Evolutionary conservation across 53 echinoderm and acorn worm species (phyloP), one percentile per base, ranked within the genome.

Genomic region (Luidia sarsii): DNA sequence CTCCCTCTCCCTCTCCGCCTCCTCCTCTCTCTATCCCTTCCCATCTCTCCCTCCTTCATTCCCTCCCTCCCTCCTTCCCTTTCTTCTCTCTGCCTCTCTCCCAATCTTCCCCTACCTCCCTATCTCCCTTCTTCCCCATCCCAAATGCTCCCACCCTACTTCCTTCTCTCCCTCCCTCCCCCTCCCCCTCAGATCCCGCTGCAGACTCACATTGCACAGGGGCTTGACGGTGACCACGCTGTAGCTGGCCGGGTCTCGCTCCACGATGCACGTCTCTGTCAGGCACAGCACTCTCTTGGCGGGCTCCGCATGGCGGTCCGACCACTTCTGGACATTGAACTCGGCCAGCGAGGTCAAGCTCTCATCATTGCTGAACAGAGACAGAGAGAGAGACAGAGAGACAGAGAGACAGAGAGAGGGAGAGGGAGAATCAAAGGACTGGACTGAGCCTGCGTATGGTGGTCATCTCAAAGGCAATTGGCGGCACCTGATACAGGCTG

Each of bases 181-280:
- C n/a, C n/a, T n/a, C n/a, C n/a, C n/a, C n/a, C n/a, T n/a, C n/a
- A n/a, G n/a, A n/a, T n/a, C n/a, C n/a, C n/a, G n/a, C 73, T 27
- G 30, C 43, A 19, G 35, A 57, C 93, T 97, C 82, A 97, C 99
- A 75, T 97, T 94, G 80, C 90, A 89, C 1, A 97, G 84, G 23
- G 99, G 99, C 71, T 97, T 91, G 52, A 94, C 83, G 2, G 99
- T 91, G 5, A 97, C 82, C 23, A 94, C 89, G 64, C 74, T 90
- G 79, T 97, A 97, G 87, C 93, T 97, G 31, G 91, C 91, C 10
- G 99, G 99, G 61, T 97, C 99, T 50, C 99, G 82, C 61, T 97
- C 99, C 39, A 97, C 99, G 37, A 97, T 89, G 70, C 99, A 97
- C 3, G 93, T 97, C 71, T 97, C 99, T n/a, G 99, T 99, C 57